phyloP scores from a whole-genome alignment of 35 echinoderm and acorn worm species.

The Heliocidaris erythrogramma region DNA sequence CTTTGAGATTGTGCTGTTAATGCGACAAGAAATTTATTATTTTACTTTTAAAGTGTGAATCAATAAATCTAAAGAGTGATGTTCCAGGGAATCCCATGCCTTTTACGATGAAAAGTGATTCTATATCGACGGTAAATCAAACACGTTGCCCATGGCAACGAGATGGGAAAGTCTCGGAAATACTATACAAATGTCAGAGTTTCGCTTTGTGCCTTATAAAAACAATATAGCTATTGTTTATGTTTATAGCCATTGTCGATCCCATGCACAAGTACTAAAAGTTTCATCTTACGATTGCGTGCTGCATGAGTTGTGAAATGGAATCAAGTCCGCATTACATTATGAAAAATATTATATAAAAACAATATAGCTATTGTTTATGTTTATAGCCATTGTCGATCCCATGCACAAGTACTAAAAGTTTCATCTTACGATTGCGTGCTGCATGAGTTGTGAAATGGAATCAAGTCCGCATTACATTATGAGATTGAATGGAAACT shows the following conservation, averaged over 20 bases:
- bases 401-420: background rate
- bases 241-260: background rate
- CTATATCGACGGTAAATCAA: background rate
- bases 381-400: background rate
- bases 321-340: too few relatives aligned
- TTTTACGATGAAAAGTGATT: background rate
- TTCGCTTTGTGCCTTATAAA: background rate
- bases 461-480: too few relatives aligned
- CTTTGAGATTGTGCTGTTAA: background rate
- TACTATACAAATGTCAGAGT: background rate
- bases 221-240: background rate
- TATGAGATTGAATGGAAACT: too few relatives aligned
- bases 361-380: background rate
- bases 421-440: too few relatives aligned
- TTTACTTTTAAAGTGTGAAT: background rate
- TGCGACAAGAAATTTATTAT: background rate
- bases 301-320: too few relatives aligned
- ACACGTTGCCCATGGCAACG: background rate
- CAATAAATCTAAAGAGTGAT: background rate
- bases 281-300: too few relatives aligned
- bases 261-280: background rate
- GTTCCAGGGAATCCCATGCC: background rate
- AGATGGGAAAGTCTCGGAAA: background rate
- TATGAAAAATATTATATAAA: too few relatives aligned
- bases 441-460: too few relatives aligned